These are phyloP conservation scores for Sepioteuthis lessoniana DNA, from an alignment of 2,888 invertebrate genomes.

Conservation along the genomic window DNA sequence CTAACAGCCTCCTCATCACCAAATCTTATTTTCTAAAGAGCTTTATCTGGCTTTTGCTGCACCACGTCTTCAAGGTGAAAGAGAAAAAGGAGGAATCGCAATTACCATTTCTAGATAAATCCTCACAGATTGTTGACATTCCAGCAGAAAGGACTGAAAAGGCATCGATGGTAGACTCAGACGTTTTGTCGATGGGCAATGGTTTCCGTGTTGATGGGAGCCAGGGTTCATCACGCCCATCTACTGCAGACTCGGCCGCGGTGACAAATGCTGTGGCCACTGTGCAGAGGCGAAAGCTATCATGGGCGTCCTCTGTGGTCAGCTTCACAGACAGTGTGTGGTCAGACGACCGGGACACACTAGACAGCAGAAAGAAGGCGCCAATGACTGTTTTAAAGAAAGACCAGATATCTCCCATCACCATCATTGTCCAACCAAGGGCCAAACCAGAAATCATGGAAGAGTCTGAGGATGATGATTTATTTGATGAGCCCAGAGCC, in stretches of 20 bases:
- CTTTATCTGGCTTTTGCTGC: conserved; percentile 74
- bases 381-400: conserved; percentile 54
- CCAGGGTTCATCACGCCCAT: conserved; percentile 50
- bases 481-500: conserved; percentile 64
- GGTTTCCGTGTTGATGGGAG: conserved; percentile 46
- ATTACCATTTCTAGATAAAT: background rate
- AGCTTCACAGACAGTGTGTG: conserved; percentile 70
- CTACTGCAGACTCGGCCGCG: conserved; percentile 50
- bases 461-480: conserved; percentile 59
- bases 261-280: conserved; percentile 49
- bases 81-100: conserved; percentile 53
- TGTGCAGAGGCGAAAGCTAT: conserved; percentile 52
- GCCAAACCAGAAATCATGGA: conserved; percentile 48
- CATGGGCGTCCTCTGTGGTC: conserved; percentile 62
- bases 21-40: conserved; percentile 72
- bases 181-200: background rate
- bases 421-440: conserved; percentile 46
- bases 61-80: conserved; percentile 67
- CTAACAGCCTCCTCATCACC: conserved; percentile 70
- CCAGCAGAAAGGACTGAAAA: conserved; percentile 35
- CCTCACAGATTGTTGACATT: background rate
- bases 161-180: conserved; percentile 40
- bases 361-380: conserved; percentile 49
- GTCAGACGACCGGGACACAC: conserved; percentile 63
- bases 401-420: conserved; percentile 51